Base-by-base conservation (phyloP, 2,797 vertebrate genomes). In the Protonibea diacanthus region DNA sequence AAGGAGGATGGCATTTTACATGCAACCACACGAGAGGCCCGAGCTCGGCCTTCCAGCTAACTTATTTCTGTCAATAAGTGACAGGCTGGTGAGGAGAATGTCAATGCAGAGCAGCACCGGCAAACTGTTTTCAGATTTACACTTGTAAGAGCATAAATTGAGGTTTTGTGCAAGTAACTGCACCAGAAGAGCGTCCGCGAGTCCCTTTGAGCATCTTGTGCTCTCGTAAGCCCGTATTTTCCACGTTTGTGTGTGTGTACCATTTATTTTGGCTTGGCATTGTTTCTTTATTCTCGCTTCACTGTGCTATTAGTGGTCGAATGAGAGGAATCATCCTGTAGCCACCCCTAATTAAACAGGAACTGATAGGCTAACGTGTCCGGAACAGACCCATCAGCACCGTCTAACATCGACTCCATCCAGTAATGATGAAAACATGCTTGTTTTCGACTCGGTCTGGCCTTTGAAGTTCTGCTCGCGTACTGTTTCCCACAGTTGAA, bases 341-440 rank as follows among this genome's bases (percentile, higher is more conserved):
- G 71, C 81, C 81, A 65, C 67, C 75, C 47, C 63, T 88, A 75
- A 88, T 91, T 82, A 88, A 90, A 79, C 84, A 75, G 78, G 84
- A 89, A 83, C 51, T 74, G 84, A 89, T 79, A 20, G 69, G 67
- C 56, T 1, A 78, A 49, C 12, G 6, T 44, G 59, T 75, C 76
- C 69, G 40, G 85, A 74, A 81, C 55, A 33, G 56, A 58, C 65
- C 72, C 44, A 76, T 88, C 76, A 74, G 53, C 72, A 14, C 45
- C 29, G 23, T 68, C 80, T 66, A 55, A 49, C 42, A 33, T 25
- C 13, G 42, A 12, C 59, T 64, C 56, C 18, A 25, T 85, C 82
- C 81, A 77, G 76, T 87, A 80, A 90, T 80, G 76, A 85, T 55
- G 52, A 87, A 86, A 89, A 81, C 84, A 83, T 56, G 44, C 40